Evolutionary conservation across 2,113 vertebrate genomes (phyloP).

Genomic region (Sciurus niger): DNA sequence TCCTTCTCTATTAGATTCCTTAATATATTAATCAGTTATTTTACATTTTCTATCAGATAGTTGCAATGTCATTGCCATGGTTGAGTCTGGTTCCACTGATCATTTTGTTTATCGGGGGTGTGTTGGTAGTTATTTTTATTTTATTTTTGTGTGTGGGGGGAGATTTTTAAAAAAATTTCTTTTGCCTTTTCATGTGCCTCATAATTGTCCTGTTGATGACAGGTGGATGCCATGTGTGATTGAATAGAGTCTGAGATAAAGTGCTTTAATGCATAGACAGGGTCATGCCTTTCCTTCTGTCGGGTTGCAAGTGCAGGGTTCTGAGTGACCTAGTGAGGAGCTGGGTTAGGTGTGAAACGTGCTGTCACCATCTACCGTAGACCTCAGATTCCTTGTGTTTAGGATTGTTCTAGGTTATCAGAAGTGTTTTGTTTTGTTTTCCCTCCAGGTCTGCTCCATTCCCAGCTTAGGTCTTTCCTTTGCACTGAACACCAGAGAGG

Average conservation of each 20-base stretch:
- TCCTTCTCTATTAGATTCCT: too few relatives aligned
- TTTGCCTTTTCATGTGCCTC: not conserved
- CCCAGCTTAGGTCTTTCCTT: not conserved
- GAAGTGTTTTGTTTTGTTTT: not conserved
- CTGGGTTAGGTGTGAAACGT: not conserved
- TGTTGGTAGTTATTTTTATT: not conserved
- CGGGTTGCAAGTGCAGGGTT: not conserved
- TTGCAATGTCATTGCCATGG: not conserved
- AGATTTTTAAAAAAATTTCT: too few relatives aligned
- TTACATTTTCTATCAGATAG: not conserved
- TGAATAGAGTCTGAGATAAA: not conserved
- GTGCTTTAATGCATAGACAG: not conserved
- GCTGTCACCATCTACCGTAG: not conserved
- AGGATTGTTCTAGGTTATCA: not conserved
- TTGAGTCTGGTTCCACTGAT: not conserved
- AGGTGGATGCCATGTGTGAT: not conserved
- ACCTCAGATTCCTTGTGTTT: not conserved
- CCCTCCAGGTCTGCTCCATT: not conserved
- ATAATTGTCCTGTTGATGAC: not conserved
- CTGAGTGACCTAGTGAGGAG: slow-evolving; percentile 27
- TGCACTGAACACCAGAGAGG: not conserved
- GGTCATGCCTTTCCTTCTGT: not conserved
- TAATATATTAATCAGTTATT: not conserved
- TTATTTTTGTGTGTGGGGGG: not conserved
- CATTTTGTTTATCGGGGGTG: not conserved